Base-by-base conservation (phyloP, 2,113 vertebrate species). In the Thryonomys swinderianus region DNA sequence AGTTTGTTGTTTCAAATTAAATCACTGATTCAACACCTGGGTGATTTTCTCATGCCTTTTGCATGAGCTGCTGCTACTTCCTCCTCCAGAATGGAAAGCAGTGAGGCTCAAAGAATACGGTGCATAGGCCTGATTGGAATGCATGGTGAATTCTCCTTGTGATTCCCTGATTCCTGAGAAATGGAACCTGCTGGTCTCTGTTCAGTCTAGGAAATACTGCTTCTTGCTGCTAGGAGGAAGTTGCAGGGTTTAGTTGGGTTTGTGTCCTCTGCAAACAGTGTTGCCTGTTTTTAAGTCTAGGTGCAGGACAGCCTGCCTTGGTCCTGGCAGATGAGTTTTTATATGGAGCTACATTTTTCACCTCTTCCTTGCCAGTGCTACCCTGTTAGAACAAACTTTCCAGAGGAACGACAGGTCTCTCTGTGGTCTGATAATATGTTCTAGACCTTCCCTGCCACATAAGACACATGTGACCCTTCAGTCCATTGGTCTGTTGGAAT, bases 91-190 rank as follows among this genome's bases (percentile, higher is more conserved):
- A 86, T 25, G 7, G 79, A 90, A 95, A 42, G 89, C 83, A 27
- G 69, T 12, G 82, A 74, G 20, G 59, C 62, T 90, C 80, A 85
- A 91, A 96, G 93, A 97, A 92, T 55, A 81, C 93, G 83, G 96
- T 96, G 96, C 92, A 95, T 89, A 89, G 96, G 92, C 96, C 98
- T 97, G 86, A 96, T 97, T 98, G 96, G 96, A 97, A 98, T 96
- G 93, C 97, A 96, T 48, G 48, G 37, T 61, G 91, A 97, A 97
- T 97, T 96, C 97, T 93, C 95, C 95, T 96, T 96, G 93, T 34
- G 71, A 97, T 96, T 97, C 95, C 90, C 96, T 94, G 93, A 95
- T 97, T 97, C 95, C 95, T 93, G 94, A 94, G 80, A 97, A 98
- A 95, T 96, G 96, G 89, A 88, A 97, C 97, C 80, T 96, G 98